A percentile compares a stretch with the other conserved stretches of the same genome.
phyloP scores from a whole-genome alignment of 2,888 invertebrate genomes.

The Sussaba pulchella region DNA sequence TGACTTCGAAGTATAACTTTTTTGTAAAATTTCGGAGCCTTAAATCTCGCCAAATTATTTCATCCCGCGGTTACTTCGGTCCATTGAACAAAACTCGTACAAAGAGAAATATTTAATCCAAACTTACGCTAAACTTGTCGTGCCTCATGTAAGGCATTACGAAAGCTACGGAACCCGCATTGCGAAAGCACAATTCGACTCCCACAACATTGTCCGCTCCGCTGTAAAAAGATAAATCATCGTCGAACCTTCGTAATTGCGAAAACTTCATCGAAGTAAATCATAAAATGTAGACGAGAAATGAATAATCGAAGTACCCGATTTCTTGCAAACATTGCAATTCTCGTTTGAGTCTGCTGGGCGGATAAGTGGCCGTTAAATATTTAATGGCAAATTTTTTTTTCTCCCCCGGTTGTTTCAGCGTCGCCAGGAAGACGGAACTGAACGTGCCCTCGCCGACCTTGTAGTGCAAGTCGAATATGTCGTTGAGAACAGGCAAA shows the following conservation, averaged over 20 bases:
- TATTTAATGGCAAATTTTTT: constrained; percentile 93
- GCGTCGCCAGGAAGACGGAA: constrained; percentile 92
- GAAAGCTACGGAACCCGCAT: constrained; percentile 92
- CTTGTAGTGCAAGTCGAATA: constrained; percentile 89
- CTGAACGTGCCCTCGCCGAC: constrained; percentile 95
- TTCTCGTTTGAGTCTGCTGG: constrained; percentile 92
- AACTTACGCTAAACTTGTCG: constrained; percentile 90
- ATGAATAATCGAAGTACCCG: constrained; percentile 86
- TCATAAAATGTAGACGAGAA: constrained; percentile 15
- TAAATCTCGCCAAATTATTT: too few relatives aligned
- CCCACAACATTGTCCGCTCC: constrained; percentile 93
- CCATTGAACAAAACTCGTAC: too few relatives aligned
- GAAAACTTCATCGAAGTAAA: too few relatives aligned
- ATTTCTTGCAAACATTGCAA: constrained; percentile 91
- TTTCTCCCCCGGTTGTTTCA: constrained; percentile 85
- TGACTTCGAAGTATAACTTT: too few relatives aligned
- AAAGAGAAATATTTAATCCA: constrained; percentile 1
- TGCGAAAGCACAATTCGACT: constrained; percentile 91
- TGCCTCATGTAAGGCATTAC: constrained; percentile 96
- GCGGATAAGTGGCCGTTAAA: constrained; percentile 94
- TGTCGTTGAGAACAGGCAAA: constrained; percentile 87
- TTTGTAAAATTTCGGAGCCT: too few relatives aligned
- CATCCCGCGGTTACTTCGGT: too few relatives aligned
- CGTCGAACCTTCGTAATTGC: too few relatives aligned
- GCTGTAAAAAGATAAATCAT: constrained; percentile 85